Percentiles rank a stretch among this genome's conserved stretches.
Conservation (phyloP, 2,797 vertebrate genomes). For the Phoxinus dragarum region DNA sequence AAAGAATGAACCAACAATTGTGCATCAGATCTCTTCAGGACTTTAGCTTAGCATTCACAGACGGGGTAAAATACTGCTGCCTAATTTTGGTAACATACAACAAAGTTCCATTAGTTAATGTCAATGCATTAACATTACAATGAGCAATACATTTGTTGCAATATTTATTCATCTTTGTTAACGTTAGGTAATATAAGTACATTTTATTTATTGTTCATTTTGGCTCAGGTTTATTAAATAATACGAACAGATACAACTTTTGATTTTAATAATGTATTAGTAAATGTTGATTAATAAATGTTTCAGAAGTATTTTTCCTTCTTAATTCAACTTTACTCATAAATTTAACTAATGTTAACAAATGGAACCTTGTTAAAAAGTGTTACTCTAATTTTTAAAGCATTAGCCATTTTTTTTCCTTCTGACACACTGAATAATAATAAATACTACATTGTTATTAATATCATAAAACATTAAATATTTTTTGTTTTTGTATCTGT, state of each 20-base stretch:
- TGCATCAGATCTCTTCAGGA: background rate
- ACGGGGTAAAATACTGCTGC: background rate
- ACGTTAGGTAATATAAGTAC: background rate
- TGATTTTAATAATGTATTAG: background rate
- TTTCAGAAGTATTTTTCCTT: background rate
- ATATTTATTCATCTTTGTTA: background rate
- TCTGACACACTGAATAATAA: no score
- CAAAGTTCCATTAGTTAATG: background rate
- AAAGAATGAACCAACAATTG: slow-evolving; percentile 2
- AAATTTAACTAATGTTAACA: background rate
- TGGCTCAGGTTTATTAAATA: background rate
- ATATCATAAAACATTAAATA: background rate
- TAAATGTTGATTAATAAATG: background rate
- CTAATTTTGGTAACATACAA: background rate
- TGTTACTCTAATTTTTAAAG: background rate
- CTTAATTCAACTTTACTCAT: background rate
- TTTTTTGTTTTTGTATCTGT: no score
- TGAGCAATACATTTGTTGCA: background rate
- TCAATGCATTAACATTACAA: background rate
- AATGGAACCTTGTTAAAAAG: background rate
- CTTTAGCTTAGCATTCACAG: background rate
- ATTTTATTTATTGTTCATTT: background rate
- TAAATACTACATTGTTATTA: background rate
- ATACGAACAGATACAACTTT: background rate
- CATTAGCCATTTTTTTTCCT: no score